These are phyloP conservation scores for Papilio gigon DNA, from an alignment of 2,888 invertebrate genomes.

Conservation along the genomic window DNA sequence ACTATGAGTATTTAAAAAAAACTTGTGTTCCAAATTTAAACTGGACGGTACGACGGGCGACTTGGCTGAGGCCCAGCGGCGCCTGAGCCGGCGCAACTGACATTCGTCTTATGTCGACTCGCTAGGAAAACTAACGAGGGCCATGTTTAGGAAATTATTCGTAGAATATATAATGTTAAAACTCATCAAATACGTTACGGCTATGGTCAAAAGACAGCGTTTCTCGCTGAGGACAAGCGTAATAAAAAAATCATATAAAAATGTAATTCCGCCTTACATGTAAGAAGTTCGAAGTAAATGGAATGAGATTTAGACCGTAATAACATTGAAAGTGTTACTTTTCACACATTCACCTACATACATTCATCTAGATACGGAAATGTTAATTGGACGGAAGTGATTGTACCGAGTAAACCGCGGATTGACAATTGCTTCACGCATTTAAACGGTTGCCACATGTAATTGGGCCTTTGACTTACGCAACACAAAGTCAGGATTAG, in stretches of 20 bases:
- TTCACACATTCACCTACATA: constrained; percentile 51
- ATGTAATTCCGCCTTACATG: background rate
- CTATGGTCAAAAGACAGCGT: background rate
- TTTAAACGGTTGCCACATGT: constrained; percentile 34
- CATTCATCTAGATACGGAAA: constrained; percentile 55
- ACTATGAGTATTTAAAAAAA: constrained; percentile 70
- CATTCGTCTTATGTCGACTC: constrained; percentile 64
- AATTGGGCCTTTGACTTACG: constrained; percentile 26
- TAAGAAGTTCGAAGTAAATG: background rate
- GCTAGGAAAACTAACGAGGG: constrained; percentile 47
- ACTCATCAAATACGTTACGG: background rate
- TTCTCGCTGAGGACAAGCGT: background rate
- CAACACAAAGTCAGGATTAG: constrained; percentile 34
- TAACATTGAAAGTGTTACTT: constrained; percentile 53
- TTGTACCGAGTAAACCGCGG: constrained; percentile 52
- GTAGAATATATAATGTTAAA: background rate
- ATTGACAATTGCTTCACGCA: constrained; percentile 55
- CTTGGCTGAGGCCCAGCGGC: constrained; percentile 77
- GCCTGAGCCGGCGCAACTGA: constrained; percentile 62
- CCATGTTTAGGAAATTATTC: constrained; percentile 31
- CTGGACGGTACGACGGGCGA: constrained; percentile 71
- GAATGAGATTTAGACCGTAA: constrained; percentile 29
- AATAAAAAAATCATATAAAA: background rate
- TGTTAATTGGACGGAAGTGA: constrained; percentile 66
- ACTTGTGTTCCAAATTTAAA: constrained; percentile 79